A percentile compares a stretch with the other conserved stretches of the same genome.
Evolutionary conservation across 1,140 invertebrate genomes (phyloP).

Genomic region (Anthonomus grandis): DNA sequence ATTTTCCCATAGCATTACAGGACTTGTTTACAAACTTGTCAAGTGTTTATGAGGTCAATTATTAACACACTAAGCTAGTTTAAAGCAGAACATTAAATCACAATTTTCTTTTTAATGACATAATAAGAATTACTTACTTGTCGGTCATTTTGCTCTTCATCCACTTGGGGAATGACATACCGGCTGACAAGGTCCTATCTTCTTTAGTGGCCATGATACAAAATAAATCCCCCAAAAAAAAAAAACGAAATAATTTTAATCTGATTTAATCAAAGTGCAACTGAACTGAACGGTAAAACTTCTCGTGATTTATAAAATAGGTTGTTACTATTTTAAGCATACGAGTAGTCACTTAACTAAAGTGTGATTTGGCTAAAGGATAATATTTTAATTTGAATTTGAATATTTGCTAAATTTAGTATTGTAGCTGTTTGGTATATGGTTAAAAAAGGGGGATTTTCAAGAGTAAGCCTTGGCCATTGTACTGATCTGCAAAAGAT

Average conservation of each 20-base stretch:
- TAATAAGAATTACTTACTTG: slow-evolving; percentile 26
- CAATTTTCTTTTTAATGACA: too few relatives aligned
- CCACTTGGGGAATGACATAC: slow-evolving; percentile 58
- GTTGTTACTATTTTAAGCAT: background rate
- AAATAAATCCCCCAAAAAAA: slow-evolving; percentile 1
- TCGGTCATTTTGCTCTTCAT: slow-evolving; percentile 54
- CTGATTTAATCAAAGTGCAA: slow-evolving; percentile 11
- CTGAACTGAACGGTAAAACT: background rate
- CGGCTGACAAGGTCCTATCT: slow-evolving; percentile 52
- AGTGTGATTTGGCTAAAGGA: background rate
- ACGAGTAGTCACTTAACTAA: background rate
- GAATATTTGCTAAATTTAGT: slow-evolving; percentile 23
- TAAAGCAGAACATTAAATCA: too few relatives aligned
- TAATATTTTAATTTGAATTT: slow-evolving; percentile 15
- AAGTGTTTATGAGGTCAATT: too few relatives aligned
- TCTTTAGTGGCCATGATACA: slow-evolving; percentile 49
- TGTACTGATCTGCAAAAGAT: slow-evolving; percentile 40
- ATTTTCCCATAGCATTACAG: too few relatives aligned
- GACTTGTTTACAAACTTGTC: too few relatives aligned
- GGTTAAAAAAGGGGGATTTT: slow-evolving; percentile 22
- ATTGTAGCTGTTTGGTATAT: slow-evolving; percentile 5
- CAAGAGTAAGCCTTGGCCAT: slow-evolving; percentile 42
- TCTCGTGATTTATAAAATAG: slow-evolving; percentile 5
- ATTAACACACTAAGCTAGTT: too few relatives aligned
- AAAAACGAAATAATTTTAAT: slow-evolving; percentile 5